A percentile compares a stretch with the other conserved stretches of the same genome.
Conservation (phyloP, 1,140 invertebrate genomes). For the Cherax destructor region DNA sequence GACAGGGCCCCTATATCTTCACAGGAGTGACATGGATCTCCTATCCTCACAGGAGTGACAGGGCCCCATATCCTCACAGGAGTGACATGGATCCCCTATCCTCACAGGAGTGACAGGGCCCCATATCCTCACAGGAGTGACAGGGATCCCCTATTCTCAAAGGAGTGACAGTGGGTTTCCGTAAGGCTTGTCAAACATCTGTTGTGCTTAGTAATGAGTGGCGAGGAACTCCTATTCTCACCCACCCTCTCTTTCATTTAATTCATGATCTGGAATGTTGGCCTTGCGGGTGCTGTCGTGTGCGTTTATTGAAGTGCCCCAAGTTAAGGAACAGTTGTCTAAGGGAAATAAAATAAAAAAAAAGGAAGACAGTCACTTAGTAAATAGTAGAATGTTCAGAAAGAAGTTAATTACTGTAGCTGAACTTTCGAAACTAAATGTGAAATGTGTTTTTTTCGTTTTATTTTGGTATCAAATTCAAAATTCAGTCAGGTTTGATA, state of each 20-base stretch:
- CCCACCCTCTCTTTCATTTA: neutral
- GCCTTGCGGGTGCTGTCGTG: neutral
- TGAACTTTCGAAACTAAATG: neutral
- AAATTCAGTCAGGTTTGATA: neutral
- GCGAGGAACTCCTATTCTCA: no score
- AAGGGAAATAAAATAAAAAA: neutral
- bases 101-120: no score
- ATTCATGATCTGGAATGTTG: neutral
- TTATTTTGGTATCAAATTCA: neutral
- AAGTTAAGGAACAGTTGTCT: neutral
- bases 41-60: no score
- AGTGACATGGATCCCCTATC: no score
- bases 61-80: no score
- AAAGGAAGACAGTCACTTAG: neutral
- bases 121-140: no score
- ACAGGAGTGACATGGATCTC: no score
- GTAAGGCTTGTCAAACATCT: no score
- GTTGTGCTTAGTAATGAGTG: no score
- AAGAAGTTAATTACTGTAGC: neutral
- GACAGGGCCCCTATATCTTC: no score
- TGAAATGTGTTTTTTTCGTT: neutral
- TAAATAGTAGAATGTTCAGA: neutral
- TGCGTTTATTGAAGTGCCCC: conserved; percentile 3
- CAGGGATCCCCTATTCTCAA: no score
- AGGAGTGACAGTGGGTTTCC: no score